Conservation (phyloP, 2,113 vertebrate species). For the Chlorodrepanis virens region DNA sequence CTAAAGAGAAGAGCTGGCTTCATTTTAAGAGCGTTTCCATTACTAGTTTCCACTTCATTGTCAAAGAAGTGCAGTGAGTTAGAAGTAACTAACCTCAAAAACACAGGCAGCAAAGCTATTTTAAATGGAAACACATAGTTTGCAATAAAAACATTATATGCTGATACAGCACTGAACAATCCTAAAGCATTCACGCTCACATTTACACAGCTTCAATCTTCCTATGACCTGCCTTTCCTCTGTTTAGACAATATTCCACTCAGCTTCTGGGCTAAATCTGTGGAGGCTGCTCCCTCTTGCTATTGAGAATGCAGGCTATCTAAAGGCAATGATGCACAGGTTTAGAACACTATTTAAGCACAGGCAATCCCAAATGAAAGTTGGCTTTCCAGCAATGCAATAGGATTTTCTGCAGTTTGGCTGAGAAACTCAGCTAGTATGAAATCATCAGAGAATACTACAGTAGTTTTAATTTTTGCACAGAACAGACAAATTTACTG, state of each 20-base stretch:
- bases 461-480: neutral
- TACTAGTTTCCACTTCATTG: neutral
- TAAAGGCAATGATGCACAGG: neutral
- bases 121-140: neutral
- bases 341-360: neutral
- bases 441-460: neutral
- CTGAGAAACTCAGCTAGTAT: neutral
- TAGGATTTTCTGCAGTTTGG: neutral
- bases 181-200: neutral
- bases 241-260: neutral
- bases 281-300: neutral
- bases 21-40: neutral
- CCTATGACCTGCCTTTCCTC: neutral
- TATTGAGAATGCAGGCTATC: neutral
- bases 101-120: neutral
- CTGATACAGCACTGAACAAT: neutral
- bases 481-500: neutral
- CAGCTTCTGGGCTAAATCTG: neutral
- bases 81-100: neutral
- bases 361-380: neutral
- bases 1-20: neutral
- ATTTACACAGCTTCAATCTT: neutral
- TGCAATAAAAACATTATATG: neutral
- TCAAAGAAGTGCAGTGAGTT: neutral
- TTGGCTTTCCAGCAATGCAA: neutral